A percentile compares a stretch with the other conserved stretches of the same genome.
phyloP scores from a whole-genome alignment of 1,140 invertebrate species.

The Bombus superbus region DNA sequence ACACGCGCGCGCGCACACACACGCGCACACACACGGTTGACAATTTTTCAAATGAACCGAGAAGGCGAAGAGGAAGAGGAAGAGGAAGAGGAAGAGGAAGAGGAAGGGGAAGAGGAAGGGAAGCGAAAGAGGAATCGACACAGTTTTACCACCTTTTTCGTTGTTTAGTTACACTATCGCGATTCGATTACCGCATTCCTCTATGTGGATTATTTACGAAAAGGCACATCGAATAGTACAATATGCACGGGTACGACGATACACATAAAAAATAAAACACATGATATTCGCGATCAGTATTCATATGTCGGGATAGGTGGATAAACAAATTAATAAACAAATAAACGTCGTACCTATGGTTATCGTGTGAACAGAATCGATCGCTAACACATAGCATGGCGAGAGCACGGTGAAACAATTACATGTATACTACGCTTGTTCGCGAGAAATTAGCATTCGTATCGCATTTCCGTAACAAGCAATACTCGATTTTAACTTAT shows the following conservation, averaged over 20 bases:
- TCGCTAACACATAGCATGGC: constrained; percentile 33
- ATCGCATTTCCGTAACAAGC: constrained; percentile 28
- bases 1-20: too few relatives aligned
- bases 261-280: constrained; percentile 23
- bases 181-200: constrained; percentile 7
- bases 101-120: too few relatives aligned
- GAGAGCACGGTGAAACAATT: constrained; percentile 42
- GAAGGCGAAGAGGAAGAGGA: too few relatives aligned
- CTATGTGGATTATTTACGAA: constrained; percentile 61
- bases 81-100: too few relatives aligned
- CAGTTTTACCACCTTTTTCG: not conserved
- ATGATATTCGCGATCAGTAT: not conserved
- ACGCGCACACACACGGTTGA: not conserved
- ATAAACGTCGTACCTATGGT: constrained; percentile 17
- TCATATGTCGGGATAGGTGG: not conserved
- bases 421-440: constrained; percentile 43
- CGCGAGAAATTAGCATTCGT: not conserved
- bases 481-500: constrained; percentile 35
- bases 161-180: not conserved
- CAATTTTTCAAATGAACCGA: not conserved
- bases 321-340: not conserved
- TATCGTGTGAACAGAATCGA: not conserved
- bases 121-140: not conserved
- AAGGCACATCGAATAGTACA: constrained; percentile 40
- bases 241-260: constrained; percentile 41